Evolutionary conservation across 2,888 invertebrate genomes (phyloP).

Genomic region (Andrena flavipes): DNA sequence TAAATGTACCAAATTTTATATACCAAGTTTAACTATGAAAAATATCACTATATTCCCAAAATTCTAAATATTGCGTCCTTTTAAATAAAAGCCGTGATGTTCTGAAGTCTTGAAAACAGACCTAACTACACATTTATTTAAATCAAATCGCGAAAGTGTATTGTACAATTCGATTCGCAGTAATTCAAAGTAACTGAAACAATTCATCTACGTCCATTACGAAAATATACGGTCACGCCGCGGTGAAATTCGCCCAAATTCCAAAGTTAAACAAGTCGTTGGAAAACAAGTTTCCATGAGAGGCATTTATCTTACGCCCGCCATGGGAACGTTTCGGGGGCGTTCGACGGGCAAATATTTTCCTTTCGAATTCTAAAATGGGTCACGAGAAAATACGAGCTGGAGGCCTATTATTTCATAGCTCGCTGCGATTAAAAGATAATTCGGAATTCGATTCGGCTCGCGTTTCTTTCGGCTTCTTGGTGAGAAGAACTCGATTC

Average conservation of each 20-base stretch:
- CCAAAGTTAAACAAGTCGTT: background rate
- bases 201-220: background rate
- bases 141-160: background rate
- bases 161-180: background rate
- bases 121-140: background rate
- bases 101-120: too few relatives aligned
- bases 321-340: background rate
- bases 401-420: background rate
- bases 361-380: background rate
- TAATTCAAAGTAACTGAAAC: background rate
- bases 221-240: background rate
- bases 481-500: background rate
- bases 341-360: background rate
- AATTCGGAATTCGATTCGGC: background rate
- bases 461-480: background rate
- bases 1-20: too few relatives aligned
- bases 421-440: background rate
- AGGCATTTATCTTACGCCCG: background rate
- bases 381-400: slow-evolving; percentile 10
- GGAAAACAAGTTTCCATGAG: background rate
- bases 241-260: background rate
- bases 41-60: too few relatives aligned
- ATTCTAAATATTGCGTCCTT: too few relatives aligned
- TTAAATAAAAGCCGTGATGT: too few relatives aligned
- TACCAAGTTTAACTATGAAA: too few relatives aligned